Evolutionary conservation across 2,888 invertebrate genomes (phyloP), one percentile per base, ranked within the genome.

Genomic region (Dryadula phaetusa): DNA sequence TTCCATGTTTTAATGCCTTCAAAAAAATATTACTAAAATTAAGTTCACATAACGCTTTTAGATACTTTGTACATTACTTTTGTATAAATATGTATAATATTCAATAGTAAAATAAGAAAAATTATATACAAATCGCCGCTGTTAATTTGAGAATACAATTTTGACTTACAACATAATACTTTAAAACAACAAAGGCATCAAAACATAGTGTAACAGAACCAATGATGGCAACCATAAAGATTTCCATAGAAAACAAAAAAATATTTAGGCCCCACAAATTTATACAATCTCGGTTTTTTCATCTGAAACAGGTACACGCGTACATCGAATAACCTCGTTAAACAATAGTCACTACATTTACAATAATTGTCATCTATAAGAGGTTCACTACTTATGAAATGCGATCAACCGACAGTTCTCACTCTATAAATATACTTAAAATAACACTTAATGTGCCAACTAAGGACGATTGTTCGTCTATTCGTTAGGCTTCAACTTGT

Each of bases 241-340:
- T 74, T 73, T 70, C 74, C 70, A 70, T 60, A 72, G 65, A 70
- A 73, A 75, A 78, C 7, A 74, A 78, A 77, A n/a, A 75, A 70
- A 76, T 74, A 78, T 76, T 83, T 87, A 87, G 87, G 85, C 87
- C 86, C 82, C 80, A 76, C 76, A 78, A 56, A 76, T 79, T 76
- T 76, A 78, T 78, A 82, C 77, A 83, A 81, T 81, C 77, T 75
- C 65, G 77, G 79, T 80, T 77, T 77, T 79, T 78, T 79, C 78
- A 79, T 52, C 52, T 52, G 82, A 44, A 82, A 88, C 88, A 88
- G 88, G 87, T 88, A 89, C 88, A 80, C 82, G 79, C 78, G 83
- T 86, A 86, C 82, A 82, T 82, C 81, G 81, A 84, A 82, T 85
- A 84, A 81, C 79, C 81, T 69, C 86, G 82, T 85, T 84, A 85